Conservation (phyloP, 2,113 vertebrate genomes). For the Indri indri region DNA sequence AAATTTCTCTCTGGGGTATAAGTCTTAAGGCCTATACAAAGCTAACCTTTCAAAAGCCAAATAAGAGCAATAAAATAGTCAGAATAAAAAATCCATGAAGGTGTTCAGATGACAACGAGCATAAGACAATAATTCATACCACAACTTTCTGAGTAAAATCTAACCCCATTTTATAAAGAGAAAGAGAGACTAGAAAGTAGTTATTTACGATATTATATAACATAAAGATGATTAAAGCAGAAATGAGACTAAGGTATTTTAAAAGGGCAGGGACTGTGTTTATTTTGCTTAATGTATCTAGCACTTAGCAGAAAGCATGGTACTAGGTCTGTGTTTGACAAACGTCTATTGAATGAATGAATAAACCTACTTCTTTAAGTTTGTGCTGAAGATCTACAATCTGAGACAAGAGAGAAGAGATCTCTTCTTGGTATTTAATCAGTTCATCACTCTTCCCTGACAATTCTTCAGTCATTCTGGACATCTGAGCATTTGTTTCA, state of each 20-base stretch:
- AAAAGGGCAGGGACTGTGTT: neutral
- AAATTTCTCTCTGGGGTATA: neutral
- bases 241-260: neutral
- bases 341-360: neutral
- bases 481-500: constrained; percentile 96
- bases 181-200: neutral
- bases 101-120: neutral
- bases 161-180: neutral
- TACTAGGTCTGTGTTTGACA: neutral
- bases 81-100: neutral
- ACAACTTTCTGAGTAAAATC: constrained; percentile 29
- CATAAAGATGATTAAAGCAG: neutral
- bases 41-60: neutral
- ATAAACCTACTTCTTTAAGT: constrained; percentile 89
- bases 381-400: constrained; percentile 96
- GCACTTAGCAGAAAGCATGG: neutral
- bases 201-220: neutral
- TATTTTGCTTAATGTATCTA: neutral
- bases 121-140: neutral
- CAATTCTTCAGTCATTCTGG: constrained; percentile 92
- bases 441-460: constrained; percentile 94
- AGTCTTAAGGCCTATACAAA: neutral
- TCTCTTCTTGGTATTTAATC: constrained; percentile 95
- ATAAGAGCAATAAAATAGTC: neutral
- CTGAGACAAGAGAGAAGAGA: constrained; percentile 94